Evolutionary conservation across 2,797 vertebrate species (phyloP), one percentile per base, ranked within the genome.

Genomic region (Echeneis naucrates): DNA sequence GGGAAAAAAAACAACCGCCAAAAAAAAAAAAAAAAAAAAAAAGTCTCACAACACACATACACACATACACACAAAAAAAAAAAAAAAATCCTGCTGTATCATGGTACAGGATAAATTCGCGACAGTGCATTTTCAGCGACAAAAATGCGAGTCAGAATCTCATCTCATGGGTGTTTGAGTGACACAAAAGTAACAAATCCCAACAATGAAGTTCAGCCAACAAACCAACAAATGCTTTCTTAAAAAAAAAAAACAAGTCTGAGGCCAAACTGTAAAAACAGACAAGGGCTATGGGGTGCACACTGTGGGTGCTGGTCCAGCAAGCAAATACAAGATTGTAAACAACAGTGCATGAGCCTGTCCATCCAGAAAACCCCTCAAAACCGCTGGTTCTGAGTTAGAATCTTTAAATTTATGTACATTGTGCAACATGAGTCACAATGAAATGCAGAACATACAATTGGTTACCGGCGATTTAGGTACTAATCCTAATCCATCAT

Each of bases 41-140:
- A n/a, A 32, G 32, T 13, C 21, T 68, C 19, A 35, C n/a, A n/a
- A n/a, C n/a, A n/a, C n/a, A n/a, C n/a, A n/a, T n/a, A n/a, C 32
- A 27, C 48, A n/a, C n/a, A n/a, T n/a, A n/a, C n/a, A n/a, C n/a
- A n/a, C 30, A 65, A 23, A n/a, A 2, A 73, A 50, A 67, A 23
- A 58, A n/a, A 44, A 44, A 44, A 1, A 45, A 14, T n/a, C n/a
- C 7, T 19, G 24, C 17, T 55, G 5, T 45, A 14, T 24, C 58
- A 19, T 21, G 19, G 24, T 2, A 12, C 45, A 47, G 19, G 26
- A n/a, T 9, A 50, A 35, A 58, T 35, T n/a, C 37, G 35, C 23
- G 27, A 42, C 17, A 21, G 21, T 30, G 5, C n/a, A 23, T 1
- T 30, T 64, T 33, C 1, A 42, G 5, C 37, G 19, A 19, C 8